Evolutionary conservation across 2,113 vertebrate species (phyloP), one percentile per base, ranked within the genome.

Genomic region (Carettochelys insculpta): DNA sequence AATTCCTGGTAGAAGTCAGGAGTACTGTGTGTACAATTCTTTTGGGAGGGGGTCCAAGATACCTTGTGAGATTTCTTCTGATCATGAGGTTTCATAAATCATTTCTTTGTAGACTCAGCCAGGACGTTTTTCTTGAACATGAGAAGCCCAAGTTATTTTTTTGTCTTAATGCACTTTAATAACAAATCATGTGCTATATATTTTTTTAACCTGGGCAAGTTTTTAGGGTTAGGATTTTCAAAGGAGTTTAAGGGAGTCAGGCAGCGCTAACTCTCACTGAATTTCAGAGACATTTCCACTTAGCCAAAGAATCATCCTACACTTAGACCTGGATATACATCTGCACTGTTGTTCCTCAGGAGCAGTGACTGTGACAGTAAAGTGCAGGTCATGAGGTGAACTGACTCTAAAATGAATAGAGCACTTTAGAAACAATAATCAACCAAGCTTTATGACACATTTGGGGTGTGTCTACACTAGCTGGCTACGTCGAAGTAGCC

Each of bases 361-460:
- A 90, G 38, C 0, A 1, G 13, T 50, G 54, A 43, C 92, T 94
- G 85, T 85, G 88, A 68, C 85, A 93, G 16, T 38, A 93, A 77
- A 0, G 0, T 29, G 48, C 29, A 75, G 75, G 68, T 87, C 82
- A 77, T 53, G 0, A n/a, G 79, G 25, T 47, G 41, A 25, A 6
- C 85, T 68, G 77, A 82, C 91, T 87, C 85, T 79, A 78, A 80
- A 92, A 95, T 78, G 27, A 87, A 92, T 5, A 89, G 51, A 20
- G 19, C 31, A 85, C 51, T 89, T 87, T 45, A 77, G 73, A 85
- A 83, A 89, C 22, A 52, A 34, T 54, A 52, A 0, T 8, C 27
- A 43, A 73, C 11, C 25, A 73, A 27, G 25, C 41, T 25, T 73
- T 25, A 43, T 3, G 11, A 73, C 38, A 25, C 25, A 3, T 38